These are phyloP conservation scores for Adineta ricciae DNA, from an alignment of 2,888 invertebrate genomes.

Conservation along the genomic window DNA sequence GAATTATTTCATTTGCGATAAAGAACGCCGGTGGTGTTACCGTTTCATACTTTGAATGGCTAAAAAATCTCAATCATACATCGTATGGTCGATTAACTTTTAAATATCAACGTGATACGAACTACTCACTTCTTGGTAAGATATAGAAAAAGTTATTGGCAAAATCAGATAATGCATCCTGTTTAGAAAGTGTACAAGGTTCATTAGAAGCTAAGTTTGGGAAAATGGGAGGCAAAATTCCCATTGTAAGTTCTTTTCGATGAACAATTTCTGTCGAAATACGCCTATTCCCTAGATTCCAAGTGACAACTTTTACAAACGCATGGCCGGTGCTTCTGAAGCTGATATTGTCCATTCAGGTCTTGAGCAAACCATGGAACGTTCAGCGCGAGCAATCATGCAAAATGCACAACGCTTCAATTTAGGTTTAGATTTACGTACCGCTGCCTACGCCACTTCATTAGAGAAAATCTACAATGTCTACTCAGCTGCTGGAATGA, in stretches of 20 bases:
- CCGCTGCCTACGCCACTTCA: slow-evolving; percentile 88
- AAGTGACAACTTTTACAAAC: neutral
- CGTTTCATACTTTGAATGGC: slow-evolving; percentile 95
- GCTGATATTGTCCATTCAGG: slow-evolving; percentile 99
- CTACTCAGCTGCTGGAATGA: slow-evolving; percentile 83
- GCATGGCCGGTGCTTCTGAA: slow-evolving; percentile 69
- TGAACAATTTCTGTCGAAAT: slow-evolving; percentile 55
- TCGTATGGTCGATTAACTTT: slow-evolving; percentile 82
- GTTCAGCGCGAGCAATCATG: slow-evolving; percentile 86
- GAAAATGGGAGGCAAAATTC: slow-evolving; percentile 76
- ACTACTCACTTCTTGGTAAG: slow-evolving; percentile 72
- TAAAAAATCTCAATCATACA: slow-evolving; percentile 94
- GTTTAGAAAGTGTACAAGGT: slow-evolving; percentile 84
- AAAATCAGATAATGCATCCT: slow-evolving; percentile 3
- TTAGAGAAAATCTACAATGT: slow-evolving; percentile 92
- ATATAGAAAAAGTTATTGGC: neutral
- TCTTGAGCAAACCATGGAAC: slow-evolving; percentile 91
- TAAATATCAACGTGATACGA: slow-evolving; percentile 86
- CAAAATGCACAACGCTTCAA: slow-evolving; percentile 79
- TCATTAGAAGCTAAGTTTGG: slow-evolving; percentile 87
- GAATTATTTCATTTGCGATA: neutral
- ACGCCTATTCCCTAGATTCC: neutral
- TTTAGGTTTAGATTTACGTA: slow-evolving; percentile 82
- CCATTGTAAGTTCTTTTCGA: slow-evolving; percentile 75
- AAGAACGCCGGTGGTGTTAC: slow-evolving; percentile 76